phyloP scores from a whole-genome alignment of 2,113 vertebrate genomes.

The Erinaceus europaeus region DNA sequence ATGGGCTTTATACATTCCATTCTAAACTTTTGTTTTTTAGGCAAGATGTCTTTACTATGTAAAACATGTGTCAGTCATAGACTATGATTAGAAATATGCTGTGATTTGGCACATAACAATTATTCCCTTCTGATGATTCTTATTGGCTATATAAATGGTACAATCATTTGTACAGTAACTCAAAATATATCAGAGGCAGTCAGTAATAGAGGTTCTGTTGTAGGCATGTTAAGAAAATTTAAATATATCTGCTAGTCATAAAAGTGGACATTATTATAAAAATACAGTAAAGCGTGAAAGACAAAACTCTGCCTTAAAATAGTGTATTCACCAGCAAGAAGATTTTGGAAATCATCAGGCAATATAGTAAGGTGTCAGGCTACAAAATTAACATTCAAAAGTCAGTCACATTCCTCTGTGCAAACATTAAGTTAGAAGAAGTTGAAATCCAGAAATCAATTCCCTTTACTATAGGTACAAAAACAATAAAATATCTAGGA shows the following conservation, averaged over 20 bases:
- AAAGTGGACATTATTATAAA: background rate
- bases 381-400: too few species aligned
- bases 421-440: too few species aligned
- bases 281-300: background rate
- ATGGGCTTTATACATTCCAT: constrained; percentile 77
- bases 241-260: constrained; percentile 50
- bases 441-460: too few species aligned
- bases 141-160: constrained; percentile 43
- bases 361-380: too few species aligned
- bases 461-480: too few species aligned
- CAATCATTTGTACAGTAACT: constrained; percentile 61
- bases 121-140: constrained; percentile 74
- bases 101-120: constrained; percentile 81
- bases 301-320: background rate
- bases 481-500: too few species aligned
- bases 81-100: constrained; percentile 82
- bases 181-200: constrained; percentile 26
- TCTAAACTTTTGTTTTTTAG: constrained; percentile 77
- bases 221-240: constrained; percentile 27
- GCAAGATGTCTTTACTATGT: constrained; percentile 80
- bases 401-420: too few species aligned
- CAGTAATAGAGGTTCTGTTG: constrained; percentile 19
- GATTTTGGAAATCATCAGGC: too few species aligned
- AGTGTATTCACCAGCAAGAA: too few species aligned
- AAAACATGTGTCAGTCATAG: constrained; percentile 80